phyloP scores from a whole-genome alignment of 2,113 vertebrate species.

The Megaleporinus macrocephalus region DNA sequence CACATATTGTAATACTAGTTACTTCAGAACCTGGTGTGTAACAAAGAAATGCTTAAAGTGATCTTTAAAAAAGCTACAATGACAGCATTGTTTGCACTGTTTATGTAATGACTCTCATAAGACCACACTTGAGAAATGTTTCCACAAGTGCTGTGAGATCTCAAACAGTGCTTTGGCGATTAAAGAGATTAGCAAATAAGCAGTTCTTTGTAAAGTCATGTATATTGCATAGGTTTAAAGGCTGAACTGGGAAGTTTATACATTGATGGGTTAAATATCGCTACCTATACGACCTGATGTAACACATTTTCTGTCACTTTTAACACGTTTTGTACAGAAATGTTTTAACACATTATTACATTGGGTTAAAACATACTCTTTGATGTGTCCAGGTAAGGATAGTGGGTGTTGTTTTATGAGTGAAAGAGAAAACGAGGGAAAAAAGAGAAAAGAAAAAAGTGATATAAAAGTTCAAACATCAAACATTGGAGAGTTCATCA shows the following conservation, averaged over 20 bases:
- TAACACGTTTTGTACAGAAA: no score
- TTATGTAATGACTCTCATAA: not conserved
- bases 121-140: not conserved
- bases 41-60: not conserved
- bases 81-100: not conserved
- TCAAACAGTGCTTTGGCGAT: not conserved
- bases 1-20: not conserved
- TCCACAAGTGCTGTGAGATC: not conserved
- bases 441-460: no score
- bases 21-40: not conserved
- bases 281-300: no score
- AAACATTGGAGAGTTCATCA: no score
- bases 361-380: no score
- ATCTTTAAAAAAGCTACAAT: not conserved
- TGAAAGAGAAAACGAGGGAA: no score
- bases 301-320: no score
- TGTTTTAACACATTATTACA: no score
- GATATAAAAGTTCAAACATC: no score
- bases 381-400: not conserved
- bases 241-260: not conserved
- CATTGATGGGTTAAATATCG: no score
- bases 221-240: not conserved
- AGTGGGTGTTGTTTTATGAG: no score
- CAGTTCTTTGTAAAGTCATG: not conserved
- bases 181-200: not conserved